Evolutionary conservation across 2,113 vertebrate species (phyloP).

Genomic region (Rafetus swinhoei): DNA sequence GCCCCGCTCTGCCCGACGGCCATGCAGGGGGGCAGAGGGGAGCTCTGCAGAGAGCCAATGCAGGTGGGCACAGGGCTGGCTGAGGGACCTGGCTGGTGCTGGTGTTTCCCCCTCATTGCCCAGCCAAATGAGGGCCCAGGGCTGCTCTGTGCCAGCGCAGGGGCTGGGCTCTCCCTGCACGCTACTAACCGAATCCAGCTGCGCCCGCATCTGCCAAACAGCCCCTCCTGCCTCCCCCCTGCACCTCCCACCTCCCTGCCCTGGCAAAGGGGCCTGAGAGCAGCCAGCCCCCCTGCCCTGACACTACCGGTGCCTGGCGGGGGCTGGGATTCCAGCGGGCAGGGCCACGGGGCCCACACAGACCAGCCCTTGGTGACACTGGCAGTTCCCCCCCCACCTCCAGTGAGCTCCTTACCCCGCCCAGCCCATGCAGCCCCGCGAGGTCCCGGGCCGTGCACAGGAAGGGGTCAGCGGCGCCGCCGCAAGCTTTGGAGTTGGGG

Average conservation of each 20-base stretch:
- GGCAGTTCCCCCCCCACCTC: not conserved
- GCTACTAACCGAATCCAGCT: too few relatives aligned
- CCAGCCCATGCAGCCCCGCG: slow-evolving; percentile 79
- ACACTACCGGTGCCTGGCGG: too few relatives aligned
- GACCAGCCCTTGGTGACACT: not conserved
- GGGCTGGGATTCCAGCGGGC: not conserved
- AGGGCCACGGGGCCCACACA: not conserved
- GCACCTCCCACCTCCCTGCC: not conserved
- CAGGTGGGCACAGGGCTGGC: slow-evolving; percentile 21
- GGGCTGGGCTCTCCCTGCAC: too few relatives aligned
- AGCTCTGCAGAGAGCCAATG: too few relatives aligned
- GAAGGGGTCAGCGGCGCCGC: slow-evolving; percentile 81
- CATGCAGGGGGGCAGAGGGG: too few relatives aligned
- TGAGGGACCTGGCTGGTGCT: not conserved
- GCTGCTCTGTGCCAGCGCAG: too few relatives aligned
- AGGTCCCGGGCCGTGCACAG: slow-evolving; percentile 81
- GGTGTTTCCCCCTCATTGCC: not conserved
- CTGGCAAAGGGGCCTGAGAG: not conserved
- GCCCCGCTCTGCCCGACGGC: too few relatives aligned
- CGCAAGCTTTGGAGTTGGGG: slow-evolving; percentile 85
- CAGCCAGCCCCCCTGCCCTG: too few relatives aligned
- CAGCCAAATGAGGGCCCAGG: not conserved
- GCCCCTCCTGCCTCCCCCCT: not conserved
- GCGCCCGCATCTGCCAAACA: too few relatives aligned
- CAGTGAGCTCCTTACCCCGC: slow-evolving; percentile 63